phyloP scores from a whole-genome alignment of 2,888 invertebrate species.

The Esperia sulphurella region DNA sequence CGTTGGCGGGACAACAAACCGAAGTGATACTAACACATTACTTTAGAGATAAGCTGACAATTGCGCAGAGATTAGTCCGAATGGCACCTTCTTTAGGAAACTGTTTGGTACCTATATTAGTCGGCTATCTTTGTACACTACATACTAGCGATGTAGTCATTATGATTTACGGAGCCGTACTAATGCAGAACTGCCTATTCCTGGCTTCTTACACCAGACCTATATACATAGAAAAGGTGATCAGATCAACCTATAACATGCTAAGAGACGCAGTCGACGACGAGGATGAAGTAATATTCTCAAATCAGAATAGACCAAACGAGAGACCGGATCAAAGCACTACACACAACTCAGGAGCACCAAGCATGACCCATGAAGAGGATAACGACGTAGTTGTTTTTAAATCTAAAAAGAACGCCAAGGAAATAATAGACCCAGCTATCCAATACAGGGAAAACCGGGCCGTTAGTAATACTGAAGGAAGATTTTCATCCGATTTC shows the following conservation, averaged over 20 bases:
- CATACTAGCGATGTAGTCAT: conserved; percentile 64
- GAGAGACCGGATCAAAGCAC: conserved; percentile 12
- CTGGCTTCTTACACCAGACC: conserved; percentile 76
- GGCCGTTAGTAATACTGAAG: conserved; percentile 20
- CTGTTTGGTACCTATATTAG: conserved; percentile 67
- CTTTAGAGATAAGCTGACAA: conserved; percentile 76
- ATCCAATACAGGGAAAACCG: conserved; percentile 48
- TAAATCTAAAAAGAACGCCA: conserved; percentile 56
- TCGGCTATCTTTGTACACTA: conserved; percentile 68
- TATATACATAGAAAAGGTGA: conserved; percentile 68
- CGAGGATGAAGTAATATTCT: conserved; percentile 80
- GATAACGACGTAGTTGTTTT: conserved; percentile 66
- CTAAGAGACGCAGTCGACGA: conserved; percentile 66
- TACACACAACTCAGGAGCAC: conserved; percentile 17
- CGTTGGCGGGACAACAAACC: conserved; percentile 77
- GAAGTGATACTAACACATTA: conserved; percentile 79
- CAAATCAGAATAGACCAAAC: conserved; percentile 44
- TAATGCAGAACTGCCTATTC: conserved; percentile 78
- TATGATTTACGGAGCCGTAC: conserved; percentile 77
- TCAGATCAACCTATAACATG: conserved; percentile 69
- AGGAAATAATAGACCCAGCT: conserved; percentile 59
- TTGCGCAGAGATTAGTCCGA: conserved; percentile 71
- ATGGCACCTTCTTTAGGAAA: conserved; percentile 76
- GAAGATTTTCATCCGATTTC: conserved; percentile 45
- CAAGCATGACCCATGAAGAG: conserved; percentile 44